Percentiles rank a stretch among this genome's conserved stretches.
Evolutionary conservation across 2,113 vertebrate genomes (phyloP).

Genomic region (Montifringilla adamsi): DNA sequence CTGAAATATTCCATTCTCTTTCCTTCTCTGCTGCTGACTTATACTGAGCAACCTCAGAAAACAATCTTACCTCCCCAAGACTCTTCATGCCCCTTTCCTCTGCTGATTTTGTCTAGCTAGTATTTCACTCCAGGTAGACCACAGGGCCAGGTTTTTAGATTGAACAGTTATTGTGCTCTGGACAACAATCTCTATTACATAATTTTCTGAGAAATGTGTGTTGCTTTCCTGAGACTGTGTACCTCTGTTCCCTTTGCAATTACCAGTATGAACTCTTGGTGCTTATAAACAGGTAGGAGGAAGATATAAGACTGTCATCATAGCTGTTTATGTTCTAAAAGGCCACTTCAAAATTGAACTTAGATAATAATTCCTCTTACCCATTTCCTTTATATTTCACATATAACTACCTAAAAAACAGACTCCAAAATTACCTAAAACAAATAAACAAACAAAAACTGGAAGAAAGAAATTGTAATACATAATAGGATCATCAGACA

Average conservation of each 20-base stretch:
- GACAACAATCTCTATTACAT: background rate
- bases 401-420: conserved; percentile 26
- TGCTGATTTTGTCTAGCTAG: background rate
- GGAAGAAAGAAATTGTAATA: background rate
- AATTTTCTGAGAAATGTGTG: background rate
- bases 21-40: background rate
- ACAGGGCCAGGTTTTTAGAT: background rate
- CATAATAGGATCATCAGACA: conserved; percentile 41
- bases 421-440: conserved; percentile 31
- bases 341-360: conserved; percentile 21
- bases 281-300: background rate
- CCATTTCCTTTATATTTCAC: conserved; percentile 30
- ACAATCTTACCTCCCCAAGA: no score
- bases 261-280: background rate
- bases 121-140: background rate
- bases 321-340: conserved; percentile 1
- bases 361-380: conserved; percentile 3
- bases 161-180: background rate
- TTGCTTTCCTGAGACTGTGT: background rate
- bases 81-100: background rate
- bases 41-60: background rate
- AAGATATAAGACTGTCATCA: background rate
- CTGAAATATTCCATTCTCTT: background rate
- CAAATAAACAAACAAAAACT: background rate
- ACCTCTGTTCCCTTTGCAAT: background rate